Base-by-base conservation (phyloP, 30 jellyfish, hydroid and myxozoan species). In the Catostylus mosaicus region DNA sequence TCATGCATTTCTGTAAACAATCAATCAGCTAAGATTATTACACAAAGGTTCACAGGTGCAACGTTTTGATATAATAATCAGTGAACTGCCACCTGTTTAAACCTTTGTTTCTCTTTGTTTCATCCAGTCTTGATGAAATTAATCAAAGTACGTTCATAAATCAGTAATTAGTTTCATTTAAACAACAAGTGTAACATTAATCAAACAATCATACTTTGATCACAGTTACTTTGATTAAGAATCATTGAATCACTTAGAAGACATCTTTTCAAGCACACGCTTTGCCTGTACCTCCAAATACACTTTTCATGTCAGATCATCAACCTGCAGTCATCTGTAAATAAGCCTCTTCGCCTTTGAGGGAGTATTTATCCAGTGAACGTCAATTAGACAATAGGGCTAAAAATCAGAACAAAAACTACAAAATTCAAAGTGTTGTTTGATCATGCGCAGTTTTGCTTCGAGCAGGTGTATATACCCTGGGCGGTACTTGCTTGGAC, bases 361-460 rank as follows among this genome's bases (percentile, higher is more conserved):
- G 19, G 71, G 26, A 6, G 3, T 59, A 5, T 29, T 59, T 59
- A 23, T 37, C 5, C 26, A 59, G 38, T 2, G 10, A 59, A 59
- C 38, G 36, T 59, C 71, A 59, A 27, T 59, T 37, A 59, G 71
- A 23, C 26, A 23, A 59, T 8, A 27, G 71, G 40, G 26, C 36
- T 10, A 18, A 19, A 22, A 59, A 59, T 59, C 71, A 59, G 71
- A 23, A 27, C 20, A 37, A 27, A 22, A 27, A 59, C 71, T 18
- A 59, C 1, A 23, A 27, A 23, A 4, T 29, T 59, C 18, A 1
- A 23, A 59, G 19, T 3, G 6, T 32, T 23, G 77, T 54, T 59
- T 11, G 78, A 50, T 29, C 90, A 80, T 80, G 90, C 90, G 90
- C 90, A 67, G 43, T 66, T 18, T 23, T 31, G 22, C 23, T n/a